Evolutionary conservation across 2,888 invertebrate species (phyloP).

Genomic region (Sylvicola cinctus): DNA sequence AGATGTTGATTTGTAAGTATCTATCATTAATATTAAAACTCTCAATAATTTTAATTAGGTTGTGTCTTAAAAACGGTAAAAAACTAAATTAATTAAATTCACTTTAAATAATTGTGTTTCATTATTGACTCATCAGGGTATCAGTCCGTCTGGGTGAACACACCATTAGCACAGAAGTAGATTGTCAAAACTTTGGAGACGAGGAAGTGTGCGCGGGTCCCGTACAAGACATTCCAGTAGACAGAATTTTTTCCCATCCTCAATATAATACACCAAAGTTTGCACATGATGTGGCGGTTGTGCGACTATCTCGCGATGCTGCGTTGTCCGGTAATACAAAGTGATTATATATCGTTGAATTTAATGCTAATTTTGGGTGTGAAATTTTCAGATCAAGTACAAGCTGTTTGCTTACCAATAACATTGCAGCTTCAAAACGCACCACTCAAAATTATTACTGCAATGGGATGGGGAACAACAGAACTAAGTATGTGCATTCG

Average conservation of each 20-base stretch:
- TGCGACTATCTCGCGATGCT: conserved; percentile 17
- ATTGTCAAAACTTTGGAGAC: conserved; percentile 12
- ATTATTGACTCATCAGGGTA: conserved; percentile 5
- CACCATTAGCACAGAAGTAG: conserved; percentile 9
- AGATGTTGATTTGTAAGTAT: background rate
- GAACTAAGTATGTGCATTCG: conserved; percentile 15
- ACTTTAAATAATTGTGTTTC: background rate
- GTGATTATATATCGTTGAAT: background rate
- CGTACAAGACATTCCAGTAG: conserved; percentile 20
- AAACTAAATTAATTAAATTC: too few relatives aligned
- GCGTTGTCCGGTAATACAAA: background rate
- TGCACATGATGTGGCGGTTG: conserved; percentile 36
- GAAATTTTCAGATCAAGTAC: conserved; percentile 23
- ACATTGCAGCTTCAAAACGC: conserved; percentile 17
- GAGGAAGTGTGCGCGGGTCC: conserved; percentile 19
- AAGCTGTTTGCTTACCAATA: conserved; percentile 31
- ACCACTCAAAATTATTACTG: conserved; percentile 18
- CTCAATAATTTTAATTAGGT: too few relatives aligned
- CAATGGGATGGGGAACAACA: conserved; percentile 37
- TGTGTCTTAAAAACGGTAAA: too few relatives aligned
- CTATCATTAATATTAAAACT: background rate
- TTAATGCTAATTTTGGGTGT: conserved; percentile 3
- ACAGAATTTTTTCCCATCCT: conserved; percentile 27
- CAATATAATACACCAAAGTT: conserved; percentile 22
- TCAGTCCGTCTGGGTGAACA: conserved; percentile 15